Conservation (phyloP, 1,140 invertebrate species). For the Armadillidium nasatum region DNA sequence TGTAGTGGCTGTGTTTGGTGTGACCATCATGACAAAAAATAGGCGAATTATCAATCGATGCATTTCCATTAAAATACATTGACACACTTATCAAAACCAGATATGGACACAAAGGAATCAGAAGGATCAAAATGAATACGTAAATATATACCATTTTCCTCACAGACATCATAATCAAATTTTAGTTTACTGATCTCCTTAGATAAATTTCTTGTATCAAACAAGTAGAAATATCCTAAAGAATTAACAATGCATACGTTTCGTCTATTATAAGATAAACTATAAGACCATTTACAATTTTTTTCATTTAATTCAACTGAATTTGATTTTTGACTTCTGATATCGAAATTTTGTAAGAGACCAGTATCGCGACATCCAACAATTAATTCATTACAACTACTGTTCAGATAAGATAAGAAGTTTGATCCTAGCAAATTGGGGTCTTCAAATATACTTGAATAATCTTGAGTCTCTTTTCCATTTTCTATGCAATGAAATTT, state of each 20-base stretch:
- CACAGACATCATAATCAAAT: not conserved
- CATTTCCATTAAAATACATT: not conserved
- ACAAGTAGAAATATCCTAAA: not conserved
- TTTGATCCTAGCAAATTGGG: too few relatives aligned
- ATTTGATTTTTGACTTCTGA: not conserved
- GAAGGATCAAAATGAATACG: not conserved
- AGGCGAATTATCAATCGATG: not conserved
- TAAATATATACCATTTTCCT: not conserved
- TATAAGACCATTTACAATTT: not conserved
- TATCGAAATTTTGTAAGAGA: not conserved
- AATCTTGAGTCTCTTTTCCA: not conserved
- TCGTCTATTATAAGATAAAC: not conserved
- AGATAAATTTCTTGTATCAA: not conserved
- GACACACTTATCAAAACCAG: slow-evolving; percentile 4
- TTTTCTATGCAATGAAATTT: not conserved
- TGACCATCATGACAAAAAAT: not conserved
- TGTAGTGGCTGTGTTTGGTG: not conserved
- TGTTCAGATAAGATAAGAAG: not conserved
- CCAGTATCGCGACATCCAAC: not conserved
- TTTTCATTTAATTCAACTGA: not conserved
- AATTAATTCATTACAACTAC: not conserved
- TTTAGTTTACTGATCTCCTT: not conserved
- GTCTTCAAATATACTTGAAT: too few relatives aligned
- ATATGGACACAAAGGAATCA: not conserved
- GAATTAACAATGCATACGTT: not conserved